phyloP scores from a whole-genome alignment of 2,113 vertebrate species.

The Manacus vitellinus region DNA sequence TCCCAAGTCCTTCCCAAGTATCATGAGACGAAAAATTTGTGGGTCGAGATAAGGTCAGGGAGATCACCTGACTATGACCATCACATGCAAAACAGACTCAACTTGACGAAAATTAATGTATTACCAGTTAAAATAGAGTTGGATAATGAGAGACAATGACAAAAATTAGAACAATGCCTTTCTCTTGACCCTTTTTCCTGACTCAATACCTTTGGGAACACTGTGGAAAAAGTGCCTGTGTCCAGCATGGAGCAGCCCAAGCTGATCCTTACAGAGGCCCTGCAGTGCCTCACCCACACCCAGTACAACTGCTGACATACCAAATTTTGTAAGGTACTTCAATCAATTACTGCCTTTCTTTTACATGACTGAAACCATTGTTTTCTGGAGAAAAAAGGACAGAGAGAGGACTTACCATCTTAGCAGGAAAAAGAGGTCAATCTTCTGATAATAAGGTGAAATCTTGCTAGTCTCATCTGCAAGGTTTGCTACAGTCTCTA shows the following conservation, averaged over 20 bases:
- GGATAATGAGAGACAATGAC: background rate
- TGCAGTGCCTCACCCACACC: background rate
- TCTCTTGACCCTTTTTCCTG: background rate
- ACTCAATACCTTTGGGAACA: background rate
- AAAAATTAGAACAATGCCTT: background rate
- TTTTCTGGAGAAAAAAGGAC: background rate
- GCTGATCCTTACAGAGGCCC: background rate
- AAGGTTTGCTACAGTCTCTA: background rate
- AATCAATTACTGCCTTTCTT: background rate
- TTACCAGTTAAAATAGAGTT: background rate
- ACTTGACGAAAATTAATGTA: background rate
- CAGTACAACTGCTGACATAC: fast-evolving
- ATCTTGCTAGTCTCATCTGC: background rate
- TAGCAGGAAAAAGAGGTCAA: background rate
- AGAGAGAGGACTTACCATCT: background rate
- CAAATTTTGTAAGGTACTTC: background rate
- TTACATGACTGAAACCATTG: background rate
- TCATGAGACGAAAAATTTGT: background rate
- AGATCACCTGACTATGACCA: background rate
- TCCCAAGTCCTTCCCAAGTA: background rate
- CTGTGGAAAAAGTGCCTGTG: background rate
- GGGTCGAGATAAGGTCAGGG: too few relatives aligned
- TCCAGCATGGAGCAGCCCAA: fast-evolving
- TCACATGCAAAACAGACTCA: background rate
- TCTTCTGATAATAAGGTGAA: background rate